These are phyloP conservation scores for Dicaeum eximium DNA, from an alignment of 2,113 vertebrate genomes.

Conservation along the genomic window DNA sequence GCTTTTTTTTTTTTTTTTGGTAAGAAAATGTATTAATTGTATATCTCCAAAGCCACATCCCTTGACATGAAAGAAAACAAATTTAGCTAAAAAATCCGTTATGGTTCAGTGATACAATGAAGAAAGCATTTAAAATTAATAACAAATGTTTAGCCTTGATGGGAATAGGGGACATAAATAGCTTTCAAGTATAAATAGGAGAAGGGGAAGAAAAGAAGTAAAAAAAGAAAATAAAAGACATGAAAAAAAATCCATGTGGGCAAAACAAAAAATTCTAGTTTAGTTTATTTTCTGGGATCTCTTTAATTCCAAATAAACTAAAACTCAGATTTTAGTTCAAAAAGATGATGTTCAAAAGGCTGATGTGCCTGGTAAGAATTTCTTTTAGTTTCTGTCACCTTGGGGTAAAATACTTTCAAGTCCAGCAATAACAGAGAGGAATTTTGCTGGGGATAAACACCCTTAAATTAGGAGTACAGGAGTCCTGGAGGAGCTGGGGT, in stretches of 20 bases:
- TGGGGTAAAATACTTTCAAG: neutral
- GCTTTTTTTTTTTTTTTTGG: neutral
- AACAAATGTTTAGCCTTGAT: neutral
- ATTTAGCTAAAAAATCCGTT: neutral
- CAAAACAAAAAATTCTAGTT: neutral
- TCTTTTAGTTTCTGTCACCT: neutral
- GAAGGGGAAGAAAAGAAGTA: fast-evolving
- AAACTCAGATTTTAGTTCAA: neutral
- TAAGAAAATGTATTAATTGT: neutral
- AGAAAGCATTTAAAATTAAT: neutral
- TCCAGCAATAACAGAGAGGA: neutral
- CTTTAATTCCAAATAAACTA: neutral
- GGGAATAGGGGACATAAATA: neutral
- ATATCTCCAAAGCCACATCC: neutral
- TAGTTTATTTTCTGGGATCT: neutral
- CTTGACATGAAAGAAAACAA: neutral
- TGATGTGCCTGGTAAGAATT: neutral
- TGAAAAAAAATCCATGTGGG: neutral
- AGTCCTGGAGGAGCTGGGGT: neutral
- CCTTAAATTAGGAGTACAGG: neutral
- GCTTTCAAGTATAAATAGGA: neutral
- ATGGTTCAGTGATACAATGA: neutral
- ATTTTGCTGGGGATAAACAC: neutral
- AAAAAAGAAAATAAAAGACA: neutral
- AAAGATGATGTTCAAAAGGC: neutral